Evolutionary conservation across 1,140 invertebrate genomes (phyloP), one percentile per base, ranked within the genome.

Genomic region (Scylla paramamosain): DNA sequence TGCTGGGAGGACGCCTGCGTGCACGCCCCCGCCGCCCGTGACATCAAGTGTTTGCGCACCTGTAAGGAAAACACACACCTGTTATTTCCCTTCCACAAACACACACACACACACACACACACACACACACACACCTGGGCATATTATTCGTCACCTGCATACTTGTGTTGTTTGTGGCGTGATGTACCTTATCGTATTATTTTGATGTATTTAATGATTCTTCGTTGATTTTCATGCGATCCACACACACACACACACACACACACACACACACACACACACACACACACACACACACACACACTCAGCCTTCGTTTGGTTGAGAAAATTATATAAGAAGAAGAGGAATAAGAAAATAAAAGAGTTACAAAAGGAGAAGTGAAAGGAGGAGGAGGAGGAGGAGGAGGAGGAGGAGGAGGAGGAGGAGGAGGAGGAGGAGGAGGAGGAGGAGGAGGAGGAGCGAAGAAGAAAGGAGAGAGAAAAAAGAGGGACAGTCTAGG

Each of bases 1-100:
- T 59, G 52, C 31, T 59, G 52, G 32, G 82, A 45, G 10, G 92
- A 83, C 0, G 16, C 7, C 16, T 86, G 82, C 2, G 91, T 59
- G 16, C 91, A 93, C 83, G 83, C 32, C 4, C 87, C 93, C 0
- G 86, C 88, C 89, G 83, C 4, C 1, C 89, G 20, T 7, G 46
- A n/a, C 89, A 95, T 52, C 1, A 84, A 28, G 39, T 82, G 93
- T 0, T 46, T 39, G 59, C 91, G 91, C 0, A 95, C 94, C 94
- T 95, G 94, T 3, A 10, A 8, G 52, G 28, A 25, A 25, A 28
- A 88, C 86, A 88, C 86, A 16, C 83, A 86, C n/a, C 28, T 32
- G 10, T 32, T 31, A 28, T 29, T 31, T 32, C n/a, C 82, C n/a
- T n/a, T n/a, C n/a, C 83, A 86, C 83, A 86, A 10, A 86, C 28